Conservation (phyloP, 2,797 vertebrate species). For the Rhinoraja longicauda region DNA sequence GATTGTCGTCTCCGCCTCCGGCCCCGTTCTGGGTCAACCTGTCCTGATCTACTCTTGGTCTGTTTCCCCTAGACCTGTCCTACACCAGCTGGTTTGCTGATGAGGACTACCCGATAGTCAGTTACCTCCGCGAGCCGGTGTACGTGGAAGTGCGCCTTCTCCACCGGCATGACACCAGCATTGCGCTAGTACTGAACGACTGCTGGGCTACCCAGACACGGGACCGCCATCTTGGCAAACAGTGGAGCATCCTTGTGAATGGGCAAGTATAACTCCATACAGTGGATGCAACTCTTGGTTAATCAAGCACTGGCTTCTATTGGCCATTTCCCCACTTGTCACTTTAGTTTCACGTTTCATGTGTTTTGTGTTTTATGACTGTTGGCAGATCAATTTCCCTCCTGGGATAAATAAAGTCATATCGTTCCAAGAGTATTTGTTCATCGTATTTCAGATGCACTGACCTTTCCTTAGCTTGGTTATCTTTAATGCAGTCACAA, state of each 20-base stretch:
- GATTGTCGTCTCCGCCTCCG: too few relatives aligned
- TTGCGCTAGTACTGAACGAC: conserved; percentile 49
- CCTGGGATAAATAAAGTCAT: too few relatives aligned
- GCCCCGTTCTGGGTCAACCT: neutral
- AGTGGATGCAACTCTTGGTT: too few relatives aligned
- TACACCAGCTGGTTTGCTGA: conserved; percentile 49
- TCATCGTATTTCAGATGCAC: too few relatives aligned
- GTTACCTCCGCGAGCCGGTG: conserved; percentile 51
- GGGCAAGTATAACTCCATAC: conserved; percentile 45
- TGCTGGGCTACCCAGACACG: conserved; percentile 53
- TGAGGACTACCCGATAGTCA: conserved; percentile 53
- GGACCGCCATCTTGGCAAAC: conserved; percentile 41
- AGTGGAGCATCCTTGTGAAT: conserved; percentile 54
- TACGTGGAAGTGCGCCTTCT: conserved; percentile 51
- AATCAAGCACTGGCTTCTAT: too few relatives aligned
- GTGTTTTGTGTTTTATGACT: too few relatives aligned
- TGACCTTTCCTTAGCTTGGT: too few relatives aligned
- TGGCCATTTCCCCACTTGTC: too few relatives aligned
- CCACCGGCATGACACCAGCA: conserved; percentile 47
- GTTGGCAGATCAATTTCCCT: too few relatives aligned
- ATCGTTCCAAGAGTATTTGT: too few relatives aligned
- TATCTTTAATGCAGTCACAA: too few relatives aligned
- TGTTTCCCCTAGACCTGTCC: conserved; percentile 44
- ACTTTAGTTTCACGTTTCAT: too few relatives aligned
- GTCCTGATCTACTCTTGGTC: neutral